A percentile compares a stretch with the other conserved stretches of the same genome.
Conservation (phyloP, 2,888 invertebrate genomes). For the Schrankia costaestrigalis region DNA sequence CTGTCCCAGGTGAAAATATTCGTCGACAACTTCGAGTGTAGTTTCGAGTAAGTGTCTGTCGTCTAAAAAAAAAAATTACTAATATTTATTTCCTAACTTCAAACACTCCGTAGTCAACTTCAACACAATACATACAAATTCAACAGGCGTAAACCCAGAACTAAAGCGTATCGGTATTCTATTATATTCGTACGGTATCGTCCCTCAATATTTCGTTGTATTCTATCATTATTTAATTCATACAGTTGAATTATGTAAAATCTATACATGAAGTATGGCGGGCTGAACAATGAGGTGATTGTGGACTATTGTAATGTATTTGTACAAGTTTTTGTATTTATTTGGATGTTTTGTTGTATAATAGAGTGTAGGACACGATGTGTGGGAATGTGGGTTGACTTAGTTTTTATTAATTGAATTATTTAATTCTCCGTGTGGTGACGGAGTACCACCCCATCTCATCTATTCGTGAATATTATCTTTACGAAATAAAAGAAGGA, state of each 20-base stretch:
- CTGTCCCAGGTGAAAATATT: too few relatives aligned
- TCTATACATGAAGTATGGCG: conserved; percentile 12
- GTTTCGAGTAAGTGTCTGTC: too few relatives aligned
- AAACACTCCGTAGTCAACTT: conserved; percentile 1
- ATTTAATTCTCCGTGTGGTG: too few relatives aligned
- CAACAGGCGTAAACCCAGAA: conserved; percentile 31
- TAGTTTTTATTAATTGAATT: too few relatives aligned
- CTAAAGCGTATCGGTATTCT: conserved; percentile 21
- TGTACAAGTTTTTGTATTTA: conserved; percentile 6
- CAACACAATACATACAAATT: conserved; percentile 22
- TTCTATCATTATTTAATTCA: conserved; percentile 22
- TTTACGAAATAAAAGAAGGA: too few relatives aligned
- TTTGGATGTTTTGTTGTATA: neutral
- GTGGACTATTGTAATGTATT: conserved; percentile 17
- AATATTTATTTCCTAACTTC: conserved; percentile 3
- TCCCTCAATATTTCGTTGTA: conserved; percentile 14
- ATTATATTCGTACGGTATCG: conserved; percentile 17
- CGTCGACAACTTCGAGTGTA: too few relatives aligned
- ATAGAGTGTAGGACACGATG: too few relatives aligned
- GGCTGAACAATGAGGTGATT: conserved; percentile 19
- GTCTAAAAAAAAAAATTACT: too few relatives aligned
- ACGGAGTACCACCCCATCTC: too few relatives aligned
- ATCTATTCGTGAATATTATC: too few relatives aligned
- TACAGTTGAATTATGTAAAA: conserved; percentile 15
- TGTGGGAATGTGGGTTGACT: too few relatives aligned